Base-by-base conservation (phyloP, 2,888 invertebrate species). In the Flexamia atlantica region DNA sequence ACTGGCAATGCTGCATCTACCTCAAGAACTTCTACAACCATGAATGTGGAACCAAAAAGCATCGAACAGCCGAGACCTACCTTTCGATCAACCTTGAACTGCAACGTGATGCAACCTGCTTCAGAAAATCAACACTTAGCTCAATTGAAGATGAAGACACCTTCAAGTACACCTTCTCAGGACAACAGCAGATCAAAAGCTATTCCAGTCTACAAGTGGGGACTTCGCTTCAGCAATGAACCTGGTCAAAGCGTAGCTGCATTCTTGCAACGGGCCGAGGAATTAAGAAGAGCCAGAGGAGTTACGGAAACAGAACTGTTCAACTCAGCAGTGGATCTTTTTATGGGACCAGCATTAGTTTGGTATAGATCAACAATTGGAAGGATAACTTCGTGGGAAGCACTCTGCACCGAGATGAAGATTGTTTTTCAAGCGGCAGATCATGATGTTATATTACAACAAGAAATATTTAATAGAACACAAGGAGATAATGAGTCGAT, bases 231-330 rank as follows among this genome's bases (percentile, higher is more conserved):
- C n/a, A n/a, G n/a, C n/a, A n/a, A n/a, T n/a, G n/a, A n/a, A n/a
- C n/a, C n/a, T n/a, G n/a, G n/a, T n/a, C 40, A 76, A 20, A 85
- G 84, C 25, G 32, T 86, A 17, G 46, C 36, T 10, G 50, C 70
- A 7, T 87, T 88, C 72, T 64, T 88, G 0, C 85, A 87, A 36
- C 72, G 87, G n/a, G 85, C 87, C 0, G 86, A 87, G 20, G 87
- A 88, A 28, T 25, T 87, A 20, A 68, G 86, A 20, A 53, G 80
- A n/a, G 83, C 87, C 0, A 68, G 87, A 0, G 83, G 83, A 23
- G 80, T 85, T 30, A 46, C 84, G 14, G 53, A 84, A 23, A 64
- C 79, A 0, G 84, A 87, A 9, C 28, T 88, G 17, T 87, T 85
- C 57, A 32, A 80, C 1, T 74, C 85, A 10, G 87, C 87, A 0